A percentile compares a stretch with the other conserved stretches of the same genome.
phyloP scores from a whole-genome alignment of 2,797 vertebrate species.

The Aselliscus stoliczkanus region DNA sequence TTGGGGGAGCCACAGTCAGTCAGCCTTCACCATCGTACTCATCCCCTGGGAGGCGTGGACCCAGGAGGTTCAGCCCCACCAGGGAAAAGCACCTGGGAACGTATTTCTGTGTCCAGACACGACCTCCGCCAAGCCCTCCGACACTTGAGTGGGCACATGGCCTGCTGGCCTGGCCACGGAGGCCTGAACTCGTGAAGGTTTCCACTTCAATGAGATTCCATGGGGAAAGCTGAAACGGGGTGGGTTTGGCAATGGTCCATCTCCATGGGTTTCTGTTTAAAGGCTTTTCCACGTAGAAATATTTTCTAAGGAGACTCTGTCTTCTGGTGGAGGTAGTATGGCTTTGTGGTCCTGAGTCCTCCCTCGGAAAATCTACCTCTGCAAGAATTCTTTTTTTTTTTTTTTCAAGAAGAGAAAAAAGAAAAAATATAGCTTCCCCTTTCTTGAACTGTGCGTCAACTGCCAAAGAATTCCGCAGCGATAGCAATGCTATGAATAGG shows the following conservation, averaged over 20 bases:
- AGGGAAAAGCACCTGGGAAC: background rate
- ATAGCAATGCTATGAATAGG: slow-evolving; percentile 53
- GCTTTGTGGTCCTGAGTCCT: slow-evolving; percentile 48
- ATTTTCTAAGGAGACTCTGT: slow-evolving; percentile 58
- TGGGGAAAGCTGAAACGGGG: background rate
- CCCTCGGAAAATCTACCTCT: slow-evolving; percentile 64
- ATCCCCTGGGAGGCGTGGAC: background rate
- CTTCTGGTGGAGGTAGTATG: slow-evolving; percentile 32
- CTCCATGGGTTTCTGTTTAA: slow-evolving; percentile 20
- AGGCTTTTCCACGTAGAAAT: slow-evolving; percentile 45
- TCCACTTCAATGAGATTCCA: slow-evolving; percentile 2
- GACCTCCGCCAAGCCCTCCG: background rate
- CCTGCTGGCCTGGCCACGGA: background rate
- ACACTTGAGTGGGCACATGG: background rate
- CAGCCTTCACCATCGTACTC: fast-evolving
- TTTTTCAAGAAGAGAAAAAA: background rate
- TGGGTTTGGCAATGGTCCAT: slow-evolving; percentile 18
- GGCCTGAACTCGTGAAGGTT: background rate
- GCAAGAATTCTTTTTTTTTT: slow-evolving; percentile 42
- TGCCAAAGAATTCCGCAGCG: slow-evolving; percentile 60
- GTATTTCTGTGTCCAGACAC: background rate
- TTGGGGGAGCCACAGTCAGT: background rate
- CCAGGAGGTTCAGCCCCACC: background rate
- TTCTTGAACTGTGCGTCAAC: background rate
- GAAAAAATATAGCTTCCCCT: background rate